Percentiles rank a stretch among this genome's conserved stretches.
These are phyloP conservation scores for Pipistrellus nathusii DNA, from an alignment of 2,797 vertebrate species.

Conservation along the genomic window DNA sequence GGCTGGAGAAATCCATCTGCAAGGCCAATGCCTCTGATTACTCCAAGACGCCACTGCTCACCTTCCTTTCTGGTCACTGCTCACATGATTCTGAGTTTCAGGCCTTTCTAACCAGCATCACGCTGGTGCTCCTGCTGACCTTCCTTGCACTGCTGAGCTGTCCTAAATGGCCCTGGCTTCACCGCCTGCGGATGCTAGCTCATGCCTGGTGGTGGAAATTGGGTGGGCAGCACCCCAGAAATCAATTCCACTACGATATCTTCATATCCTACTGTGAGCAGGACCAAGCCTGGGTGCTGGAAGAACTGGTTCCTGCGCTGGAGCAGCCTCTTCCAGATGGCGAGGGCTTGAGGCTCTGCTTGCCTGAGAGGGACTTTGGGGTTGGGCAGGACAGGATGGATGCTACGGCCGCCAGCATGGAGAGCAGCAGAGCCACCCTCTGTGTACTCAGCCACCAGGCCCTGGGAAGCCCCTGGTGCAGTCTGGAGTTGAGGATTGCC, in stretches of 20 bases:
- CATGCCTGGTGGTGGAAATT: slow-evolving; percentile 35
- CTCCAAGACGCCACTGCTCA: neutral
- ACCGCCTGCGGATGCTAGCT: neutral
- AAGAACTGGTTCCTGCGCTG: slow-evolving; percentile 58
- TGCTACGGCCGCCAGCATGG: neutral
- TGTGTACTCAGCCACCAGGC: slow-evolving; percentile 60
- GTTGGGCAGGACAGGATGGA: slow-evolving; percentile 22
- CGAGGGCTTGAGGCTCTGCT: neutral
- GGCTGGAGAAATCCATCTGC: slow-evolving; percentile 56
- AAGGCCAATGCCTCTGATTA: slow-evolving; percentile 26
- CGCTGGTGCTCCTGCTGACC: neutral
- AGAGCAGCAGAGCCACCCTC: neutral
- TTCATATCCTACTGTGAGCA: slow-evolving; percentile 56
- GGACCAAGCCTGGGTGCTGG: slow-evolving; percentile 58
- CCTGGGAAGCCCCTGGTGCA: slow-evolving; percentile 25
- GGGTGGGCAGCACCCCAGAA: slow-evolving; percentile 9
- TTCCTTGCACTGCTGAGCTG: slow-evolving; percentile 4
- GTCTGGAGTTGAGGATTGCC: slow-evolving; percentile 44
- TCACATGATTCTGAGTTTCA: neutral
- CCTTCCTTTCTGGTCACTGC: slow-evolving; percentile 49
- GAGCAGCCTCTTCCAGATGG: slow-evolving; percentile 42
- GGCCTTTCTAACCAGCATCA: slow-evolving; percentile 44
- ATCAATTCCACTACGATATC: slow-evolving; percentile 46
- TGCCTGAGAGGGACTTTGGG: slow-evolving; percentile 53
- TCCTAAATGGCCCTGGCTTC: slow-evolving; percentile 35